phyloP scores from a whole-genome alignment of 2,888 invertebrate species.

The Slavum lentiscoides region DNA sequence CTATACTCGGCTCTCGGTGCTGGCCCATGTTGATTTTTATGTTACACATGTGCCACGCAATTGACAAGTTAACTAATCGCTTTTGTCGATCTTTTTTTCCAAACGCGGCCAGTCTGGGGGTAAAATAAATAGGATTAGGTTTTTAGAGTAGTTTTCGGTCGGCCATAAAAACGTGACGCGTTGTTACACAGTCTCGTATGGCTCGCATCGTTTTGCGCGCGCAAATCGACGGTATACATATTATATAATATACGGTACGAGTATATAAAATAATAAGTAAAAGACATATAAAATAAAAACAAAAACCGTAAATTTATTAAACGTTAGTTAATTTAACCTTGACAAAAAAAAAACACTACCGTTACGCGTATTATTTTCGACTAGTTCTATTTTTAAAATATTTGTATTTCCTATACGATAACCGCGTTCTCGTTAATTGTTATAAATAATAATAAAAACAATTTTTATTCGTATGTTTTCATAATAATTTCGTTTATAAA shows the following conservation, averaged over 20 bases:
- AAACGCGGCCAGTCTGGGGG: background rate
- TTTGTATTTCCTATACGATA: constrained; percentile 32
- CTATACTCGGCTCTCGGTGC: background rate
- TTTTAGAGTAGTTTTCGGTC: background rate
- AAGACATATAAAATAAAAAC: too few species aligned
- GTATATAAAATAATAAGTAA: too few species aligned
- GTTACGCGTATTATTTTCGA: too few species aligned
- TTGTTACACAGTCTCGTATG: background rate
- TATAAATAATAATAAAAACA: background rate
- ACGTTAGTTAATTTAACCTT: too few species aligned
- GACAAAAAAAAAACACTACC: too few species aligned
- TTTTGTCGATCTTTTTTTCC: constrained; percentile 28
- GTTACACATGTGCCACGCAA: constrained; percentile 34
- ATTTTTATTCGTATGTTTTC: constrained; percentile 13
- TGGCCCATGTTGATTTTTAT: constrained; percentile 34
- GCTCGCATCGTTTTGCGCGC: too few species aligned
- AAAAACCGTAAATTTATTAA: too few species aligned
- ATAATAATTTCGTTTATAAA: constrained; percentile 30
- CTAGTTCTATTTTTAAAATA: too few species aligned
- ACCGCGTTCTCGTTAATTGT: background rate
- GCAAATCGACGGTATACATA: too few species aligned
- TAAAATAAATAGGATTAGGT: background rate
- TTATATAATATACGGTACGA: too few species aligned
- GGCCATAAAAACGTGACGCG: background rate
- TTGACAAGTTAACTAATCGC: constrained; percentile 46